These are phyloP conservation scores for Halotydeus destructor DNA, from an alignment of 1,140 invertebrate species.

Conservation along the genomic window DNA sequence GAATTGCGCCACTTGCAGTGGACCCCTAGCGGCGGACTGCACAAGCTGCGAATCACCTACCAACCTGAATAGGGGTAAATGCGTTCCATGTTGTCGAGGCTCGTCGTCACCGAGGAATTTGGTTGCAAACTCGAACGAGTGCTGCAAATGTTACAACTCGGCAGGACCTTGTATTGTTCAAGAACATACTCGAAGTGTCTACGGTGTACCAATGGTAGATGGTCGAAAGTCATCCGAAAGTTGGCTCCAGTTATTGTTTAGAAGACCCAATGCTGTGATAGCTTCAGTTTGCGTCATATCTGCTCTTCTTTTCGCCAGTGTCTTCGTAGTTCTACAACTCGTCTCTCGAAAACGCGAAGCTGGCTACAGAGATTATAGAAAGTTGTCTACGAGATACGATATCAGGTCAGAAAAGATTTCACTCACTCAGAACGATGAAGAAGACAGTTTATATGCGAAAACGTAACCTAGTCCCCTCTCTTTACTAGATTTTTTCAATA, in stretches of 20 bases:
- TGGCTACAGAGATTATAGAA: no score
- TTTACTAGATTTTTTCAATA: no score
- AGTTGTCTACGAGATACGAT: no score
- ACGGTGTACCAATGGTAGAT: background rate
- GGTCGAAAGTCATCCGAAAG: background rate
- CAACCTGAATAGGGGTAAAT: conserved; percentile 12
- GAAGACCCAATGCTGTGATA: conserved; percentile 1
- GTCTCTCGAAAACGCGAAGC: no score
- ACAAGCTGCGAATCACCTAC: conserved; percentile 10
- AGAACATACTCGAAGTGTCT: background rate
- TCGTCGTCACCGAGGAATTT: background rate
- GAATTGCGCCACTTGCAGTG: conserved; percentile 15
- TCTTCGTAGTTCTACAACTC: background rate
- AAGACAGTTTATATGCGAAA: no score
- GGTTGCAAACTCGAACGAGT: background rate
- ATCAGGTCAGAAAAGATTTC: no score
- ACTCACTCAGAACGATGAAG: no score
- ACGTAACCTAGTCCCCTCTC: no score
- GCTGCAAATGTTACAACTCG: background rate
- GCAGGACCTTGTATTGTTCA: background rate
- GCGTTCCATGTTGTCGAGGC: conserved; percentile 15
- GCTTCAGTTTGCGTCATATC: conserved; percentile 1
- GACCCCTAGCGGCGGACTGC: conserved; percentile 14
- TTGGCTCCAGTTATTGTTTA: background rate
- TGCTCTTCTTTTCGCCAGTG: background rate